Evolutionary conservation across 2,888 invertebrate genomes (phyloP).

Genomic region (Mimumesa dahlbomi): DNA sequence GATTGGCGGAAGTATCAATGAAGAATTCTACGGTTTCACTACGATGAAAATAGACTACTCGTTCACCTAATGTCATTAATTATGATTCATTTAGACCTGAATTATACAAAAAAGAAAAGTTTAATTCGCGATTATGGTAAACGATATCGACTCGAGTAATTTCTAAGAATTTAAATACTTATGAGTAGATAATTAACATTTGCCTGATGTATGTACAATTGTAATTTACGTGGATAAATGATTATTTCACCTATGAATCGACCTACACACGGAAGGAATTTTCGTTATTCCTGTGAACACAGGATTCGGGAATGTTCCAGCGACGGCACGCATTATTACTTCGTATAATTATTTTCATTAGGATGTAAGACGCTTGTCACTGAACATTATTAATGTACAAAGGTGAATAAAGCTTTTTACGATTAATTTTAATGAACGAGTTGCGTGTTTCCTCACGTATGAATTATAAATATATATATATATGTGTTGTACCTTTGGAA

Average conservation of each 20-base stretch:
- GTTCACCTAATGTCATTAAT: no score
- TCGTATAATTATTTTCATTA: conserved; percentile 58
- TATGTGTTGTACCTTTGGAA: conserved; percentile 1
- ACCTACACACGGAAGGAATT: conserved; percentile 50
- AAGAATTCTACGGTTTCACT: no score
- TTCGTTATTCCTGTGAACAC: conserved; percentile 77
- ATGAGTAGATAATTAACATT: no score
- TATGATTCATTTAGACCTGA: no score
- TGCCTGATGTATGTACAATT: no score
- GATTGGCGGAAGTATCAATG: no score
- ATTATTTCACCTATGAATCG: background rate
- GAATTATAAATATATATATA: conserved; percentile 25
- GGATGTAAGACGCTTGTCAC: conserved; percentile 61
- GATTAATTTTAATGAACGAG: conserved; percentile 64
- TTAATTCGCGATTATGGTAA: no score
- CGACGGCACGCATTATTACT: conserved; percentile 59
- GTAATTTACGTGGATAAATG: no score
- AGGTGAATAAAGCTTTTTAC: conserved; percentile 64
- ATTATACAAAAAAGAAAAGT: no score
- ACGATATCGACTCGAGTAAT: no score
- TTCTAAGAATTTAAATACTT: no score
- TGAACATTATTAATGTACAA: conserved; percentile 67
- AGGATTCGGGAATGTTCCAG: conserved; percentile 73
- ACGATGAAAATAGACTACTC: no score
- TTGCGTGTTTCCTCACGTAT: conserved; percentile 51